Base-by-base conservation (phyloP, 2,113 vertebrate genomes). In the Erythrolamprus reginae region DNA sequence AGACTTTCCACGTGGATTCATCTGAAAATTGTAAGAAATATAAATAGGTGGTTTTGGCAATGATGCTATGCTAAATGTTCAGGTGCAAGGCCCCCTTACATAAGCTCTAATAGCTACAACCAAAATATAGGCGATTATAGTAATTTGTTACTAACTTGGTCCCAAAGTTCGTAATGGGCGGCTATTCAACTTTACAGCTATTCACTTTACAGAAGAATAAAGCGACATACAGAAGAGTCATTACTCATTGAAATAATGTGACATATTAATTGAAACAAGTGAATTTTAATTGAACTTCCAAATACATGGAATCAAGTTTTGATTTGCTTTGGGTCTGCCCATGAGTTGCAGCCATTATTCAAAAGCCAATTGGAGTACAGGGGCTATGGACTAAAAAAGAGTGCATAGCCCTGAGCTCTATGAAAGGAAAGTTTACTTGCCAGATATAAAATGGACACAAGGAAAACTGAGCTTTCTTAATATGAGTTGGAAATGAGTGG, bases 11-110 rank as follows among this genome's bases (percentile, higher is more conserved):
- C 50, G 17, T 88, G 48, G 47, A 8, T 55, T 50, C 28, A 48
- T 82, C n/a, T 88, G 42, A 91, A 90, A 95, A 83, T 61, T 1
- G 24, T 28, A 77, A 77, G 12, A 92, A 90, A 93, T 94, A 6
- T 28, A 88, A 7, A 83, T 86, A 93, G 55, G 5, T 53, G 24
- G 91, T 4, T 17, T 13, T 42, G n/a, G 19, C n/a, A 86, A 19
- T n/a, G 83, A 19, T 26, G 23, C 13, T 19, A n/a, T 52, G 26
- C 47, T 45, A 21, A 33, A 23, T 45, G 10, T 13, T 56, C 9
- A 55, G 1, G 2, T 86, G 52, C 26, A n/a, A 8, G 28, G 15
- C 13, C 15, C 28, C 84, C 48, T 50, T 28, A 12, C 21, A 55
- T 55, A n/a, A 53, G 84, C 19, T 12, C 13, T n/a, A 17, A 85